Conservation (phyloP, 2,797 vertebrate species). For the Hybognathus amarus region DNA sequence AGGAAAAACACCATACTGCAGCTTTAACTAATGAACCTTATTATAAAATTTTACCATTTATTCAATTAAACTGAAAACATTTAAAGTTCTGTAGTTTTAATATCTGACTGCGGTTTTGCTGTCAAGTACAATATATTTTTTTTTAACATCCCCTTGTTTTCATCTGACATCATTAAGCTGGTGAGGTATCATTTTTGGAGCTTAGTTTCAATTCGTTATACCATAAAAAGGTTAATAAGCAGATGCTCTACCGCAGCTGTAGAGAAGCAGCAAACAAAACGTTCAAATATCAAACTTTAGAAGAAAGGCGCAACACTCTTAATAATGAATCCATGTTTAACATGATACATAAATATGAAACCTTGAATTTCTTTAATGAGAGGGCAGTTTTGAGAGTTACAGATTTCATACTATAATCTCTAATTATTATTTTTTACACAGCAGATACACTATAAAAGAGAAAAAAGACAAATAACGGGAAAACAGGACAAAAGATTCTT, state of each 20-base stretch:
- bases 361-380: neutral
- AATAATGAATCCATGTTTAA: neutral
- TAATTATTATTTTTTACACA: neutral
- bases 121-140: neutral
- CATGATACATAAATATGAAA: neutral
- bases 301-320: neutral
- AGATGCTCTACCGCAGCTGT: neutral
- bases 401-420: neutral
- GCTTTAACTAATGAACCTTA: too few relatives aligned
- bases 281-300: neutral
- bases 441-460: neutral
- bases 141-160: neutral
- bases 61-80: neutral
- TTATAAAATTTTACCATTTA: neutral
- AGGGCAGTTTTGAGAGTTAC: neutral
- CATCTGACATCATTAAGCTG: neutral
- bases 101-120: neutral
- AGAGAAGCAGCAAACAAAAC: neutral
- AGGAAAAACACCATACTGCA: too few relatives aligned
- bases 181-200: neutral
- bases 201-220: neutral
- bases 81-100: neutral
- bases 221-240: neutral
- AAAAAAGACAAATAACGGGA: neutral
- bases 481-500: neutral